Evolutionary conservation across 2,113 vertebrate species (phyloP).

Genomic region (Corythaixoides concolor): DNA sequence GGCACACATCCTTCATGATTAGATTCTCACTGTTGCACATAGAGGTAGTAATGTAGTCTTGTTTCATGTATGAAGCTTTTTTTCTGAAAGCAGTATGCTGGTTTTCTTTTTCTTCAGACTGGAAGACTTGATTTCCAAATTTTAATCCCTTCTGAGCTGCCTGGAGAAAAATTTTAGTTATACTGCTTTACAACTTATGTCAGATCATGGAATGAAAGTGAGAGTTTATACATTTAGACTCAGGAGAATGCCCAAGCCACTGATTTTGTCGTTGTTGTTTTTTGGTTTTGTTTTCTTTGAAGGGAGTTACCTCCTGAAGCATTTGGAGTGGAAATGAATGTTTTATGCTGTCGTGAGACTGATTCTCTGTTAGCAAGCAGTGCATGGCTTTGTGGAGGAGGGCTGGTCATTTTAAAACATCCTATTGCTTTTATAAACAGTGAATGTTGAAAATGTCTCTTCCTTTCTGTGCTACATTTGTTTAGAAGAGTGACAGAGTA

Average conservation of each 20-base stretch:
- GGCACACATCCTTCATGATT: accelerated
- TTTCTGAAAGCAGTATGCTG: background rate
- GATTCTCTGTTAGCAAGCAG: background rate
- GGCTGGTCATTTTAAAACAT: background rate
- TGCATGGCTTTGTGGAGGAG: background rate
- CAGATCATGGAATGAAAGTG: background rate
- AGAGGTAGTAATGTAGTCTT: background rate
- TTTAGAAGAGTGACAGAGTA: background rate
- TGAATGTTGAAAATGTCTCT: background rate
- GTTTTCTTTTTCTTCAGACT: background rate
- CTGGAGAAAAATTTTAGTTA: background rate
- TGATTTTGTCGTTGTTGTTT: background rate
- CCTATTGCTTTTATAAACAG: background rate
- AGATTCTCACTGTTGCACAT: background rate
- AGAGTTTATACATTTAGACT: background rate
- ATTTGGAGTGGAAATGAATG: background rate
- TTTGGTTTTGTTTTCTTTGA: background rate
- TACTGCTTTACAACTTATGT: background rate
- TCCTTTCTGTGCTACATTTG: background rate
- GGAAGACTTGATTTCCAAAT: background rate
- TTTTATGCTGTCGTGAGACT: background rate
- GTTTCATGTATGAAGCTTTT: background rate
- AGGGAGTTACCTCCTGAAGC: background rate
- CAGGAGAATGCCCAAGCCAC: background rate
- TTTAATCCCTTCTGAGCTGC: background rate